Percentiles rank a stretch among this genome's conserved stretches.
Conservation (phyloP, 2,888 invertebrate species). For the Galerucella pusilla region DNA sequence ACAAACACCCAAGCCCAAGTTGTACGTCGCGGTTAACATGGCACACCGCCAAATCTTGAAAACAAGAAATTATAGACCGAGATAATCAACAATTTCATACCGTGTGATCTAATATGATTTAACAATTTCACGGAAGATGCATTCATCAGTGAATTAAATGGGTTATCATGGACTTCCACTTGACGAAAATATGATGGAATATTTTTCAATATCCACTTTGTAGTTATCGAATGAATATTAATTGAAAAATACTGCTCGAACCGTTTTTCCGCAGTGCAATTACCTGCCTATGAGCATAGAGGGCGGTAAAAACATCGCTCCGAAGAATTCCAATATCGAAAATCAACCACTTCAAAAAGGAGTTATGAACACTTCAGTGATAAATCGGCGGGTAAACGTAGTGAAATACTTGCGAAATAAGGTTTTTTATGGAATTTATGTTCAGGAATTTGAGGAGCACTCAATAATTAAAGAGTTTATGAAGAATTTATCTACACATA, state of each 20-base stretch:
- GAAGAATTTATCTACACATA: neutral
- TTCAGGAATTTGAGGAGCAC: neutral
- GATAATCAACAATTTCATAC: slow-evolving; percentile 16
- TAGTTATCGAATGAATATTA: slow-evolving; percentile 1
- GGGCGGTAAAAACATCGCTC: slow-evolving; percentile 8
- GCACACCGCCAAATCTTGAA: slow-evolving; percentile 22
- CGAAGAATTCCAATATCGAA: slow-evolving; percentile 20
- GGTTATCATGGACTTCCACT: neutral
- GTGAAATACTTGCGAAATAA: slow-evolving; percentile 9
- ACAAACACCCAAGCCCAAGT: slow-evolving; percentile 20
- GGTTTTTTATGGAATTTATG: slow-evolving; percentile 1
- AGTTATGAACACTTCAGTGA: slow-evolving; percentile 15
- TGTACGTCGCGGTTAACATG: slow-evolving; percentile 20
- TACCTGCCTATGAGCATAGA: neutral
- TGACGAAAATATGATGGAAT: neutral
- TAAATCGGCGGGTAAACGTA: slow-evolving; percentile 4
- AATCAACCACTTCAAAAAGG: slow-evolving; percentile 12
- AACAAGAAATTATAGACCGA: slow-evolving; percentile 15
- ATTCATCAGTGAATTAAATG: neutral
- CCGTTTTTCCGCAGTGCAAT: slow-evolving; percentile 1
- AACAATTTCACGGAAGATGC: neutral
- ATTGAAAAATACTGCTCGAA: slow-evolving; percentile 3
- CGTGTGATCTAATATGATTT: neutral
- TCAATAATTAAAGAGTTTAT: neutral
- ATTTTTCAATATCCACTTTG: neutral